Evolutionary conservation across 2,797 vertebrate species (phyloP).

Genomic region (Anguilla marmorata): DNA sequence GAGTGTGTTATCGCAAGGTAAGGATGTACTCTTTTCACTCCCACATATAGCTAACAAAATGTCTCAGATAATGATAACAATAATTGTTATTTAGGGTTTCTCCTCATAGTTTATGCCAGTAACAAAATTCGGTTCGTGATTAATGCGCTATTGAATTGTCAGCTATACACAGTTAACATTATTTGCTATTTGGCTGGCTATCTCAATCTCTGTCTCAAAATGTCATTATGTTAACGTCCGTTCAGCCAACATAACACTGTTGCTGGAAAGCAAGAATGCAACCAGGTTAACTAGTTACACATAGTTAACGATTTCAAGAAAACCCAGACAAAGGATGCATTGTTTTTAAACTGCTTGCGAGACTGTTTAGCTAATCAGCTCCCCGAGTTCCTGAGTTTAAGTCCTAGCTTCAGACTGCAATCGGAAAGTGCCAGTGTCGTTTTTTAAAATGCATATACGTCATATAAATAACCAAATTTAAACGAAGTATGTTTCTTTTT

Average conservation of each 20-base stretch:
- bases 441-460: neutral
- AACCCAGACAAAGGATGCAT: neutral
- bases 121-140: neutral
- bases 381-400: conserved; percentile 14
- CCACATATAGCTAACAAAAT: neutral
- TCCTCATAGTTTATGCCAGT: neutral
- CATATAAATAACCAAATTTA: neutral
- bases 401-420: conserved; percentile 9
- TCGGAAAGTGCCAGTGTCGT: neutral
- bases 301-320: neutral
- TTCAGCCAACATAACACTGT: neutral
- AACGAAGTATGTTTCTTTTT: conserved; percentile 33
- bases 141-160: neutral
- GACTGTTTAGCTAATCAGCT: conserved; percentile 12
- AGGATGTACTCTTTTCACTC: neutral
- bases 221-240: neutral
- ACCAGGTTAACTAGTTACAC: neutral
- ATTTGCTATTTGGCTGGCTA: neutral
- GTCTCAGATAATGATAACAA: neutral
- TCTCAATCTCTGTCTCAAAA: conserved; percentile 17
- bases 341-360: conserved; percentile 15
- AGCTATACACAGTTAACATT: neutral
- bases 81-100: neutral
- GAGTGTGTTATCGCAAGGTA: conserved; percentile 29
- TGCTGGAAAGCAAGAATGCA: neutral